Evolutionary conservation across 53 echinoderm and acorn worm genomes (phyloP), one percentile per base, ranked within the genome.

Genomic region (Stichopus horrens): DNA sequence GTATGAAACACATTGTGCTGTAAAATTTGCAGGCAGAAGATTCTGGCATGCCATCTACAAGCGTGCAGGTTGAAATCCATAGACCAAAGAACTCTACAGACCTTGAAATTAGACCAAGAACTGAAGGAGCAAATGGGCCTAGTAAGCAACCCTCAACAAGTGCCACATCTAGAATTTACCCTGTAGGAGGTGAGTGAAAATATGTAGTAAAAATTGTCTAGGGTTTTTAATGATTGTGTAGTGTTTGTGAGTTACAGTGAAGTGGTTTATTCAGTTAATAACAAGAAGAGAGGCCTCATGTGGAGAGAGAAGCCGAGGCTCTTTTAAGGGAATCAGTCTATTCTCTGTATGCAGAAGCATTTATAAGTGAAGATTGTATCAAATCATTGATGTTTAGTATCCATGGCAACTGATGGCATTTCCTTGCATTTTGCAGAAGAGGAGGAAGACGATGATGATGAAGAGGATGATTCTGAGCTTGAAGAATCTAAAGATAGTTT

Each of bases 381-480:
- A 59, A 59, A 11, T 59, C 59, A 59, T 8, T 59, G 71, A 19
- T 5, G 18, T 18, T n/a, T 68, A 37, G 16, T 68, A 4, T 68
- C 18, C 5, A 18, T 14, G 71, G 71, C 19, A 68, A 68, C 37
- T 14, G 71, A 68, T n/a, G 14, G 14, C 19, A 68, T 68, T 68
- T 68, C 16, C 6, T 68, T 16, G 71, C 16, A 6, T 68, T 6
- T 20, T 68, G 18, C 71, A 68, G 76, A 76, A 37, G 92, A 60
- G 21, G 65, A 75, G n/a, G 83, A 79, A 14, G 87, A 92, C 52
- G 93, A 91, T 53, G 88, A 58, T 22, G 76, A 76, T 76, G 76
- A 76, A 22, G 76, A 76, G 8, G 76, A 76, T 9, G 76, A 76
- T 23, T 52, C 76, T 52, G 76, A 76, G 11, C 23, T 53, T 11